Conservation (phyloP, 2,888 invertebrate species). For the Leucophenga maculata region DNA sequence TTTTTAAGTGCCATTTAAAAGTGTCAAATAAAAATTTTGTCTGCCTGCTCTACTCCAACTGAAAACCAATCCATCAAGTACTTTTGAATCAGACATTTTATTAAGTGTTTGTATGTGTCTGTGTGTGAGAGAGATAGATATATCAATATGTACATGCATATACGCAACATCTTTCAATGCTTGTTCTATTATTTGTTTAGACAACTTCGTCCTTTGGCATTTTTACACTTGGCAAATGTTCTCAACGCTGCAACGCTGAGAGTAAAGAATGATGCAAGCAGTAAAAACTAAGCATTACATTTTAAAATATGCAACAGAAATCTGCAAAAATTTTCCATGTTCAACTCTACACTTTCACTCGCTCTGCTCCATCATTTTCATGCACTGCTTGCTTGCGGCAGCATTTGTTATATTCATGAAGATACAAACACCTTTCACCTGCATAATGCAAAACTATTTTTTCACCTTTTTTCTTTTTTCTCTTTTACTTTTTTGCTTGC, state of each 20-base stretch:
- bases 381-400: constrained; percentile 2
- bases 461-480: not conserved
- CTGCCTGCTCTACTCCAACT: too few relatives aligned
- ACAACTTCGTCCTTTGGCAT: constrained; percentile 13
- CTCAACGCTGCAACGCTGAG: not conserved
- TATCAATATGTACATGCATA: not conserved
- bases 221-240: not conserved
- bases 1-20: too few relatives aligned
- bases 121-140: not conserved
- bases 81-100: too few relatives aligned
- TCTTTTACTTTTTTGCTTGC: not conserved
- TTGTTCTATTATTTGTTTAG: constrained; percentile 55
- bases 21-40: too few relatives aligned
- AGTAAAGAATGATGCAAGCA: not conserved
- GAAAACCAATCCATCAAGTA: too few relatives aligned
- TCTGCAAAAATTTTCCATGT: not conserved
- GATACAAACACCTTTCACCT: not conserved
- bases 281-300: not conserved
- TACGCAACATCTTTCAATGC: constrained; percentile 51
- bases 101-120: too few relatives aligned
- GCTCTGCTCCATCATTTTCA: not conserved
- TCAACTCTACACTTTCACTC: not conserved
- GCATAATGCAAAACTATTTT: constrained; percentile 2
- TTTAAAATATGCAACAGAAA: constrained; percentile 18
- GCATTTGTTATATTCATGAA: constrained; percentile 18